phyloP scores from a whole-genome alignment of 2,113 vertebrate genomes.

The Gallinago paraguaiae region DNA sequence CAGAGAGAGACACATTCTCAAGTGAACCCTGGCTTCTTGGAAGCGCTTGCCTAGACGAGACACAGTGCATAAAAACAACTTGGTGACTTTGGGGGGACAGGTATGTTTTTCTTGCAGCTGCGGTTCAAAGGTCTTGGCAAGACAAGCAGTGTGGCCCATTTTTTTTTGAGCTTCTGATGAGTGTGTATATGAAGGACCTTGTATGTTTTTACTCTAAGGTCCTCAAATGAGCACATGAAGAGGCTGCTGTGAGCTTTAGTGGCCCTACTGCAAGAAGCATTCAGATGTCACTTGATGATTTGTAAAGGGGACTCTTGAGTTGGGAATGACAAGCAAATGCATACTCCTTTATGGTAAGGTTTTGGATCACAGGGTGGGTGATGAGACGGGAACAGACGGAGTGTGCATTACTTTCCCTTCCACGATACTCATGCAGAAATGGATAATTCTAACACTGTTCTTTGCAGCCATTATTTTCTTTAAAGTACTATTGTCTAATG shows the following conservation, averaged over 20 bases:
- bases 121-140: conserved; percentile 98
- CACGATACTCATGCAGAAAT: conserved; percentile 84
- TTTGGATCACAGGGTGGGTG: conserved; percentile 79
- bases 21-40: conserved; percentile 98
- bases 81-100: conserved; percentile 85
- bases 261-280: conserved; percentile 99
- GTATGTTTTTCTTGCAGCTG: conserved; percentile 88
- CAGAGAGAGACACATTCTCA: conserved; percentile 96
- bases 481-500: conserved; percentile 86
- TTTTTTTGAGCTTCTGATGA: conserved; percentile 91
- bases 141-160: conserved; percentile 97
- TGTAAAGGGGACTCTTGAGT: conserved; percentile 91
- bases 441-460: conserved; percentile 84
- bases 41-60: conserved; percentile 98
- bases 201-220: conserved; percentile 87
- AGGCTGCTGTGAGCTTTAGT: conserved; percentile 94
- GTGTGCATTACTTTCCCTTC: conserved; percentile 88
- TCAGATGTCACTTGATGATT: conserved; percentile 99
- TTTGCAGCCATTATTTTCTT: conserved; percentile 84
- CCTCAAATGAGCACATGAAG: conserved; percentile 93
- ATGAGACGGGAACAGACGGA: conserved; percentile 74
- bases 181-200: conserved; percentile 90
- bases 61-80: conserved; percentile 85
- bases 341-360: conserved; percentile 92
- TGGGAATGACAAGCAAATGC: conserved; percentile 95